Evolutionary conservation across 2,888 invertebrate genomes (phyloP), one percentile per base, ranked within the genome.

Genomic region (Erebia ligea): DNA sequence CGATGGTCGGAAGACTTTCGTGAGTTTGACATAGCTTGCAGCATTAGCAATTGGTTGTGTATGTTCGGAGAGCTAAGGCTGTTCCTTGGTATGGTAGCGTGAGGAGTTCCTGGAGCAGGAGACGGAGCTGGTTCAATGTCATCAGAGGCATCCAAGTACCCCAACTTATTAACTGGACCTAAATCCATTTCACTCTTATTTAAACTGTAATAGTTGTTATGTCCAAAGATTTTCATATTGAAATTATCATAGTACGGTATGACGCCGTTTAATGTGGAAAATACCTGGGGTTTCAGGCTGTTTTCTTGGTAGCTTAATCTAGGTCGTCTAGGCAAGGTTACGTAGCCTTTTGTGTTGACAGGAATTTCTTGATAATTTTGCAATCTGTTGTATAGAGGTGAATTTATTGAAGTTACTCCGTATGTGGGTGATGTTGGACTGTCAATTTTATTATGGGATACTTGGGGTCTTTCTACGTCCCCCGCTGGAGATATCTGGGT

Each of bases 271-370:
- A 90, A 62, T 3, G 87, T 88, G 0, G 83, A 85, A 76, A 94
- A 88, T 0, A 92, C 90, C 80, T 88, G 90, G 1, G 94, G 85
- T 69, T 86, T 74, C 82, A 91, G 42, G 89, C 89, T 69, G 87
- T 90, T 76, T 86, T 95, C 79, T 90, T 95, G 81, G 92, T 95
- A 95, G 80, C 95, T 96, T 2, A 95, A 95, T 72, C 97, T 93
- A 0, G 97, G 97, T 82, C 96, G 94, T 77, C 98, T 94, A 0
- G 98, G 98, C 72, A 98, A 95, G 8, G 98, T 98, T n/a, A 97
- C 97, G 86, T 97, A 98, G 0, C 97, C 97, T 79, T 96, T 95
- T 0, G 95, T 95, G 68, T 93, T 94, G 59, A 96, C 89, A 15
- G 95, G 95, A 0, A 94, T 94, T 8, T 88, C 87, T 79, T 92